Evolutionary conservation across 2,888 invertebrate genomes (phyloP).

Genomic region (Lepetodrilus schrolli): DNA sequence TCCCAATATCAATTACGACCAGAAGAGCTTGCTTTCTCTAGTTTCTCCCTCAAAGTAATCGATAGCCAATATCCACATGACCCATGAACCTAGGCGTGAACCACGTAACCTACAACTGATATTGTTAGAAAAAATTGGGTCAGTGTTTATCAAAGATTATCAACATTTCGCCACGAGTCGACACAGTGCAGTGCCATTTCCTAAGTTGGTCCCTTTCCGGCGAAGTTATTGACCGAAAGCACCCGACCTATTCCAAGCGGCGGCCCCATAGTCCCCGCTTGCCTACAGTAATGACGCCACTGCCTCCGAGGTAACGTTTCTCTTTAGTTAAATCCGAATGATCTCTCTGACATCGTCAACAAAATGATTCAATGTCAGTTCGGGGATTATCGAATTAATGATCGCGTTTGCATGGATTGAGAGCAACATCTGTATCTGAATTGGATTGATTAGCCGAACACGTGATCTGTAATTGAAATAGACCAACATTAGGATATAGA

Average conservation of each 20-base stretch:
- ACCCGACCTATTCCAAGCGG: not conserved
- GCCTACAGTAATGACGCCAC: not conserved
- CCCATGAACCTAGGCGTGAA: not conserved
- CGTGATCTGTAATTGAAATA: not conserved
- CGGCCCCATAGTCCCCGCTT: not conserved
- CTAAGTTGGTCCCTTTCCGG: not conserved
- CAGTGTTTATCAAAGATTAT: slow-evolving; percentile 3
- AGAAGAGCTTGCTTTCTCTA: not conserved
- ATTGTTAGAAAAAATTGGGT: not conserved
- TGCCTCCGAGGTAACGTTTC: not conserved
- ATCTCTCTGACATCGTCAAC: not conserved
- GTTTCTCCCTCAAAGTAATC: not conserved
- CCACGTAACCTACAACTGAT: not conserved
- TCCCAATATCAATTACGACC: slow-evolving; percentile 11
- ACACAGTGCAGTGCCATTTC: not conserved
- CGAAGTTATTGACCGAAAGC: not conserved
- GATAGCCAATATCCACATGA: slow-evolving; percentile 21
- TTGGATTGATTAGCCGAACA: no score
- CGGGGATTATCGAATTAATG: slow-evolving; percentile 10
- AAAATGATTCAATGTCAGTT: not conserved
- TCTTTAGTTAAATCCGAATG: not conserved
- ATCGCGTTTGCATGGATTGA: no score
- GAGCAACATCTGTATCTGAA: no score
- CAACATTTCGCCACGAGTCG: not conserved
- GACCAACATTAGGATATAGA: no score